Evolutionary conservation across 2,888 invertebrate genomes (phyloP).

Genomic region (Galerucella pusilla): DNA sequence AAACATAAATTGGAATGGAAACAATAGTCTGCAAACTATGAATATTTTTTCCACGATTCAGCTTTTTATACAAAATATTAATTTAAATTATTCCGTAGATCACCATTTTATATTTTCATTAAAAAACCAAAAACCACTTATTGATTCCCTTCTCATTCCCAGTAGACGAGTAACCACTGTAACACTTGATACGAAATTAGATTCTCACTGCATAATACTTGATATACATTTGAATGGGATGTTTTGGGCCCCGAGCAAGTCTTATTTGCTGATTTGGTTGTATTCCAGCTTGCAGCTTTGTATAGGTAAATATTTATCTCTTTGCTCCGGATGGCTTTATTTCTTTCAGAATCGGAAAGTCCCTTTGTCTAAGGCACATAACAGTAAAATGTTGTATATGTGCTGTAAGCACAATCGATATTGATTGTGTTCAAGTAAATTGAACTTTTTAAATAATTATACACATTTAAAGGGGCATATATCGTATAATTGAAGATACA

Average conservation of each 20-base stretch:
- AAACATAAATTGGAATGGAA: too few species aligned
- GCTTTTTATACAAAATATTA: too few species aligned
- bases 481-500: too few species aligned
- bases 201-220: slow-evolving; percentile 46
- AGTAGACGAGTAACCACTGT: background rate
- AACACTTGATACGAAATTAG: slow-evolving; percentile 49
- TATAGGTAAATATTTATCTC: slow-evolving; percentile 45
- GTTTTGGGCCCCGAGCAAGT: slow-evolving; percentile 37
- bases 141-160: slow-evolving; percentile 27
- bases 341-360: slow-evolving; percentile 1
- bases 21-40: too few species aligned
- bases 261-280: slow-evolving; percentile 46
- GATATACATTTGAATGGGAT: slow-evolving; percentile 48
- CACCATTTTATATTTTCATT: background rate
- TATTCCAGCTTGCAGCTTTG: slow-evolving; percentile 37
- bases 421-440: too few species aligned
- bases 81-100: too few species aligned
- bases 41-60: too few species aligned
- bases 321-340: slow-evolving; percentile 1
- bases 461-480: too few species aligned
- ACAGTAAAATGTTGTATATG: background rate
- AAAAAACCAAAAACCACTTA: background rate
- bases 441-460: too few species aligned
- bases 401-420: background rate
- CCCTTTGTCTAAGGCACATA: background rate